Conservation (phyloP, 1,140 invertebrate genomes). For the Calliopsis andreniformis region DNA sequence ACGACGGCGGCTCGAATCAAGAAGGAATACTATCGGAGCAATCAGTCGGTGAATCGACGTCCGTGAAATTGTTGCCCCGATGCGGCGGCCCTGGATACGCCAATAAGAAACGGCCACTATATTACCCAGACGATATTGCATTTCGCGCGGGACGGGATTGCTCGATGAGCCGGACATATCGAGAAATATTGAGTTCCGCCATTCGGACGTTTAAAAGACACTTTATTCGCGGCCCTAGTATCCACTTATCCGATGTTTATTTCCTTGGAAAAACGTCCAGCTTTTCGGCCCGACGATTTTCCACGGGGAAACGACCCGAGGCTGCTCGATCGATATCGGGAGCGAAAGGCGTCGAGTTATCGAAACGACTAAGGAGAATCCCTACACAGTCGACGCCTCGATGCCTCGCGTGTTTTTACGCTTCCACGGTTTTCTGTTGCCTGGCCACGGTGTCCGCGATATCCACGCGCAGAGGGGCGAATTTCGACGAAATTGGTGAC, state of each 20-base stretch:
- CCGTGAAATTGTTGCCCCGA: constrained; percentile 38
- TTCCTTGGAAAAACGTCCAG: not conserved
- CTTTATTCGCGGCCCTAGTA: constrained; percentile 18
- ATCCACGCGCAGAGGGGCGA: too few relatives aligned
- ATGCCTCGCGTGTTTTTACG: not conserved
- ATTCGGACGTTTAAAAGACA: constrained; percentile 37
- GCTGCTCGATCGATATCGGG: not conserved
- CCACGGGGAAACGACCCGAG: not conserved
- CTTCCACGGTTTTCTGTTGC: not conserved
- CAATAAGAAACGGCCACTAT: constrained; percentile 37
- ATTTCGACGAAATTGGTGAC: too few relatives aligned
- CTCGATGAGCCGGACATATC: constrained; percentile 43
- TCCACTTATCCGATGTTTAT: constrained; percentile 25
- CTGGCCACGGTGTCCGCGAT: too few relatives aligned
- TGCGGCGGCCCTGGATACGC: not conserved
- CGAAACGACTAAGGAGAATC: not conserved
- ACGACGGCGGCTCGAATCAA: too few relatives aligned
- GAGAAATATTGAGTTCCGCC: constrained; percentile 33
- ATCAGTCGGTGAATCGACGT: constrained; percentile 26
- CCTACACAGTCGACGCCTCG: too few relatives aligned
- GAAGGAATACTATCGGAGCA: constrained; percentile 3
- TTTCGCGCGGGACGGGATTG: constrained; percentile 32
- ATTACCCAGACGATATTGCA: constrained; percentile 38
- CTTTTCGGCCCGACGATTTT: not conserved
- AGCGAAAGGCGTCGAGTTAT: not conserved